phyloP scores from a whole-genome alignment of 2,797 vertebrate genomes.

The Danionella dracula region DNA sequence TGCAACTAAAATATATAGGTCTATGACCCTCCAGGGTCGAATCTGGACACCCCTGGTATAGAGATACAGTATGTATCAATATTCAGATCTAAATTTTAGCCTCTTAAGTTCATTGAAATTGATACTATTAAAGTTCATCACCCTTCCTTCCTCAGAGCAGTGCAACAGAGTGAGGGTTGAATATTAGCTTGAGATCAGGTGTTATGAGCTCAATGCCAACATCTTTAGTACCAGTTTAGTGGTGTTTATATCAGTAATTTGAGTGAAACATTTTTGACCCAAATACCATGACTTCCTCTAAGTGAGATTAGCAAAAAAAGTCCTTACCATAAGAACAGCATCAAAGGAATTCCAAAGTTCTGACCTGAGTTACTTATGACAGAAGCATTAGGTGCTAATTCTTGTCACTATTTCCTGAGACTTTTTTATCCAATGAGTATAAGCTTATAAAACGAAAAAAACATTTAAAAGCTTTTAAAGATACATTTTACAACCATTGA shows the following conservation, averaged over 20 bases:
- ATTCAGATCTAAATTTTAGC: too few relatives aligned
- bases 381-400: slow-evolving; percentile 46
- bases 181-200: slow-evolving; percentile 4
- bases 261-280: slow-evolving; percentile 42
- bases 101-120: too few relatives aligned
- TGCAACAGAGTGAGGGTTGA: not conserved
- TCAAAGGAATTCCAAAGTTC: slow-evolving; percentile 48
- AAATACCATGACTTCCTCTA: slow-evolving; percentile 48
- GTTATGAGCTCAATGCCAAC: slow-evolving; percentile 7
- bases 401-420: slow-evolving; percentile 29
- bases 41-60: too few relatives aligned
- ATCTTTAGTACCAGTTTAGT: slow-evolving; percentile 27
- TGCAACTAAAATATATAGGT: too few relatives aligned
- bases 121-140: too few relatives aligned
- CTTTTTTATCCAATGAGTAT: not conserved
- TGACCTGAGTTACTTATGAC: slow-evolving; percentile 32
- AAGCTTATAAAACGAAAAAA: too few relatives aligned
- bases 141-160: too few relatives aligned
- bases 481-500: too few relatives aligned
- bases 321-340: slow-evolving; percentile 38
- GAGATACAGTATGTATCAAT: too few relatives aligned
- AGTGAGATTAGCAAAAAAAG: slow-evolving; percentile 45
- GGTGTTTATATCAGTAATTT: slow-evolving; percentile 36
- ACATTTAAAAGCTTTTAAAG: not conserved
- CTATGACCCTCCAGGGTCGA: too few relatives aligned